Evolutionary conservation across 2,888 invertebrate species (phyloP).

Genomic region (Rhyacophila evoluta): DNA sequence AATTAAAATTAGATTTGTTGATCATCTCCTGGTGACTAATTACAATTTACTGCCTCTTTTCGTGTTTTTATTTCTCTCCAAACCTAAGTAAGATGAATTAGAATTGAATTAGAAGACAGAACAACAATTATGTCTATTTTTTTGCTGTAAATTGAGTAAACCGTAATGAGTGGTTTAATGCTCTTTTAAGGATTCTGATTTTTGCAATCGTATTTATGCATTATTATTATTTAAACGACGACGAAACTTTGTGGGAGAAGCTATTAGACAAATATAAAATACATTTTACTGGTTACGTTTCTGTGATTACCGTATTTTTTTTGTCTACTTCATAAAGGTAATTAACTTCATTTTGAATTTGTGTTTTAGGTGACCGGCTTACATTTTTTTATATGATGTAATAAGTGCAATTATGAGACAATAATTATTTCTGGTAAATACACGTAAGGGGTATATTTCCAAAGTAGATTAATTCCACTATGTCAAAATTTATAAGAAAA

Average conservation of each 20-base stretch:
- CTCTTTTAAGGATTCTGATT: conserved; percentile 5
- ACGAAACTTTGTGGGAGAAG: conserved; percentile 8
- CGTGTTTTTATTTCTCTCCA: conserved; percentile 25
- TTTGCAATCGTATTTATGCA: neutral
- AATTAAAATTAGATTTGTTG: conserved; percentile 46
- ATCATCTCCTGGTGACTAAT: conserved; percentile 39
- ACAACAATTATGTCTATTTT: neutral
- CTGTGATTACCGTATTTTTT: too few relatives aligned
- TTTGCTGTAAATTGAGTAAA: conserved; percentile 3
- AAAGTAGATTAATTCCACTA: too few relatives aligned
- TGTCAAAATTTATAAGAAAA: too few relatives aligned
- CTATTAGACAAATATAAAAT: neutral
- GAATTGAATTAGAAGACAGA: conserved; percentile 36
- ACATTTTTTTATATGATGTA: neutral
- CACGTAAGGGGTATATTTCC: too few relatives aligned
- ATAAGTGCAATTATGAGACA: too few relatives aligned
- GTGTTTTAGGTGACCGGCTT: neutral
- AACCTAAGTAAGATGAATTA: conserved; percentile 39
- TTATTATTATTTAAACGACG: neutral
- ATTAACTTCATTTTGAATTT: neutral
- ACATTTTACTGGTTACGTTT: neutral
- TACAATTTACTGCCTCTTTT: conserved; percentile 29
- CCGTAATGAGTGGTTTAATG: conserved; percentile 19
- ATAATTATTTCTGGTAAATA: too few relatives aligned
- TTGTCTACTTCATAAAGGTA: neutral